Evolutionary conservation across 2,113 vertebrate genomes (phyloP).

Genomic region (Lepus americanus): DNA sequence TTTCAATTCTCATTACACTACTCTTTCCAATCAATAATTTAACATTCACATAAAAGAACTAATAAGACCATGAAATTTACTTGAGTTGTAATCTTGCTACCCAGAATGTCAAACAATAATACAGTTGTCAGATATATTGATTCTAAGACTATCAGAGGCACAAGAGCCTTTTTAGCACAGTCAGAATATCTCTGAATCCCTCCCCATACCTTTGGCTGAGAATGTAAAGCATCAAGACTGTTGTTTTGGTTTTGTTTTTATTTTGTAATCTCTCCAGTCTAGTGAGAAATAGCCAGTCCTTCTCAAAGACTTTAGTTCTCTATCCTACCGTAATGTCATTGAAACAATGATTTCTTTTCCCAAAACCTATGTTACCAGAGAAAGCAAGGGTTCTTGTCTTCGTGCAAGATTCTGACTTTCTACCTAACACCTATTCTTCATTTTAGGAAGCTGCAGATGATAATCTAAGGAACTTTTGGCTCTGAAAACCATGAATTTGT

Average conservation of each 20-base stretch:
- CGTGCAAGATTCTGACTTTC: too few relatives aligned
- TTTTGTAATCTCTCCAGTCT: not conserved
- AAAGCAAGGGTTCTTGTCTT: too few relatives aligned
- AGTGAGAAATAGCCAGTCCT: not conserved
- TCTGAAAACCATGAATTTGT: not conserved
- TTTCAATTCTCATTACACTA: not conserved
- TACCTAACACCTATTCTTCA: not conserved
- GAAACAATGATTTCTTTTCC: not conserved
- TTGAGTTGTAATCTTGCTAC: not conserved
- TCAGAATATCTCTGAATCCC: not conserved
- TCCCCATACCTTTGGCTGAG: not conserved
- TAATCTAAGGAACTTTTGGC: not conserved
- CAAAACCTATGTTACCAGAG: not conserved
- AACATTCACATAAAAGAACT: not conserved
- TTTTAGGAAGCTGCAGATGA: not conserved
- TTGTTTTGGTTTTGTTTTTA: not conserved
- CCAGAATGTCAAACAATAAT: not conserved
- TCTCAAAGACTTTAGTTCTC: not conserved
- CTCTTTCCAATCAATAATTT: not conserved
- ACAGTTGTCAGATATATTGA: not conserved
- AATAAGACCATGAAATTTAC: not conserved
- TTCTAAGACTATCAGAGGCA: not conserved
- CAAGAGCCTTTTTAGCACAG: not conserved
- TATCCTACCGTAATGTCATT: not conserved
- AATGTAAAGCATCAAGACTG: not conserved